Conservation (phyloP, 2,888 invertebrate species). For the Cyclophora punctaria region DNA sequence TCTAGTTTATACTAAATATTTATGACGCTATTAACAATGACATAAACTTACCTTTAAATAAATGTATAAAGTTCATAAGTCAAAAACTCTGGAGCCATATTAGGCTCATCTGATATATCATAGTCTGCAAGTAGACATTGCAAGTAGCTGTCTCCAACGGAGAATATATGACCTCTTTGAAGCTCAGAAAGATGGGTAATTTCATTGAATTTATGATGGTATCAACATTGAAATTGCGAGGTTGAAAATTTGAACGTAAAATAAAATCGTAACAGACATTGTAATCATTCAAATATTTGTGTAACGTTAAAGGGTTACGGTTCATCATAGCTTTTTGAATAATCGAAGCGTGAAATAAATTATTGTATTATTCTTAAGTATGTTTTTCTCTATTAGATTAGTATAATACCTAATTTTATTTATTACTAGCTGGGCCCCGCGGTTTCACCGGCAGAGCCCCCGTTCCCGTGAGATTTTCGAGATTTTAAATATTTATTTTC, state of each 20-base stretch:
- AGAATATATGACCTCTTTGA: slow-evolving; percentile 70
- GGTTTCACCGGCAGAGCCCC: no score
- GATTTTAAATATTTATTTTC: no score
- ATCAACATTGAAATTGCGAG: slow-evolving; percentile 58
- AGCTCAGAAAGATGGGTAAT: slow-evolving; percentile 71
- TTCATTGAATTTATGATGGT: slow-evolving; percentile 71
- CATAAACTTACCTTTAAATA: slow-evolving; percentile 1
- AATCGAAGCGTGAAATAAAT: no score
- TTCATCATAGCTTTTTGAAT: no score
- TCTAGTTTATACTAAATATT: no score
- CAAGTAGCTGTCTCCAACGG: slow-evolving; percentile 57
- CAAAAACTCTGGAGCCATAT: slow-evolving; percentile 17
- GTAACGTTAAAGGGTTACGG: no score
- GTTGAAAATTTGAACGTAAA: slow-evolving; percentile 56
- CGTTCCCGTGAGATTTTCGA: no score
- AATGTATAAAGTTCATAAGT: slow-evolving; percentile 26
- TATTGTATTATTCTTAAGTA: no score
- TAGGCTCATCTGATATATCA: slow-evolving; percentile 56
- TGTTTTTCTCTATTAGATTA: no score
- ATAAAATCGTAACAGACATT: slow-evolving; percentile 56
- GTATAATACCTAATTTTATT: no score
- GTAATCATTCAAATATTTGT: slow-evolving; percentile 22
- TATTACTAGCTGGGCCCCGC: no score
- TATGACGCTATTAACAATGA: no score
- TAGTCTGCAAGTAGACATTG: slow-evolving; percentile 62